A percentile compares a stretch with the other conserved stretches of the same genome.
phyloP scores from a whole-genome alignment of 2,888 invertebrate genomes.

The Labia minor region DNA sequence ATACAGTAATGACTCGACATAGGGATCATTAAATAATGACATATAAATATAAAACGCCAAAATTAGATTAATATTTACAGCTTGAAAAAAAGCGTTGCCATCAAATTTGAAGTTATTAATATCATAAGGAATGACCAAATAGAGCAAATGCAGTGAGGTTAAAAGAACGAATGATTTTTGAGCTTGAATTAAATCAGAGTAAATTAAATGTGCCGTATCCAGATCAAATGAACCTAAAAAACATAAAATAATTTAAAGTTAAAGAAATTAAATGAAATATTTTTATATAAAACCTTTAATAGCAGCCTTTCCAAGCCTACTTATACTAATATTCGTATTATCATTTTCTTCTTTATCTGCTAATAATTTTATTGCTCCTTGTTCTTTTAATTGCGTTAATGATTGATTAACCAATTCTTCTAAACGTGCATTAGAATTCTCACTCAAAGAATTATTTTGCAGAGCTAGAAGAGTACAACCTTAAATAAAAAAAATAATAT shows the following conservation, averaged over 20 bases:
- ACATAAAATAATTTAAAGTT: neutral
- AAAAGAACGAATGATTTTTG: conserved; percentile 64
- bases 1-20: too few species aligned
- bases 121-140: conserved; percentile 73
- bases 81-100: conserved; percentile 45
- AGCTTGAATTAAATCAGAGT: conserved; percentile 60
- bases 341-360: neutral
- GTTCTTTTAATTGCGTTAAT: neutral
- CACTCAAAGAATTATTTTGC: neutral
- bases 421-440: neutral
- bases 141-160: conserved; percentile 75
- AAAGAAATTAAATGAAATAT: neutral
- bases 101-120: conserved; percentile 46
- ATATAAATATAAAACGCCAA: too few species aligned
- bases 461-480: neutral
- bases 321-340: conserved; percentile 26
- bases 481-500: neutral
- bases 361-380: neutral
- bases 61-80: conserved; percentile 43
- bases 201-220: conserved; percentile 55
- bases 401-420: neutral
- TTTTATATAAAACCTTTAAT: conserved; percentile 29
- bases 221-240: conserved; percentile 69
- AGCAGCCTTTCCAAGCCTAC: conserved; percentile 30
- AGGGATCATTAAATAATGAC: too few species aligned